Evolutionary conservation across 2,888 invertebrate genomes (phyloP), one percentile per base, ranked within the genome.

Genomic region (Drosophila longiperda): DNA sequence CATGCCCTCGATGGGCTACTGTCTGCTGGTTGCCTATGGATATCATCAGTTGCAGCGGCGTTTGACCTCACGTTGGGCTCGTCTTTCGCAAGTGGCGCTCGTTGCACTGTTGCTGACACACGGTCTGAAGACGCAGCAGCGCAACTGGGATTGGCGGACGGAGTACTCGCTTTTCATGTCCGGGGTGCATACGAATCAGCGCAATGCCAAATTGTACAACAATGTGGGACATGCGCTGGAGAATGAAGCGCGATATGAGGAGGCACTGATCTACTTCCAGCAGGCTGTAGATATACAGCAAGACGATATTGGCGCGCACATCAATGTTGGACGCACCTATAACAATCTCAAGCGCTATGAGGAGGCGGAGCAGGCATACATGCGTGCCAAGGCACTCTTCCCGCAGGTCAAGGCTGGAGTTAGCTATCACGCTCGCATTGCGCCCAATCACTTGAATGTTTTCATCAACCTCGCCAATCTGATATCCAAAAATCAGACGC

Each of bases 1-100:
- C 93, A 98, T 98, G 94, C 99, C 99, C 0, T 98, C 98, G 17
- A 98, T 99, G 98, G 99, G 99, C 60, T 98, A 97, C 94, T 99
- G 98, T 91, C 95, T 99, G 93, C 94, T 99, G 29, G 95, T 98
- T 3, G 98, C 97, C 3, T 97, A 97, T 89, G 98, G 98, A 40
- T 98, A 96, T 96, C 94, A 95, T 76, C 93, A 96, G 68, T 90
- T 96, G 34, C 94, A 75, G 57, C 59, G 38, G 5, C 66, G 73
- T 0, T 65, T 48, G 1, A 7, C 45, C 3, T 42, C 15, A 0
- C 57, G 54, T 26, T 73, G 70, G 58, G 63, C 63, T 0, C 70
- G 67, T 23, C 26, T 85, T 42, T 62, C 78, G 15, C 83, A 90
- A 36, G 26, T 67, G 1, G 66, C 80, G 45, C 93, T 98, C 75